Percentiles rank a stretch among this genome's conserved stretches.
Conservation (phyloP, 2,113 vertebrate genomes). For the Chaetura pelagica region DNA sequence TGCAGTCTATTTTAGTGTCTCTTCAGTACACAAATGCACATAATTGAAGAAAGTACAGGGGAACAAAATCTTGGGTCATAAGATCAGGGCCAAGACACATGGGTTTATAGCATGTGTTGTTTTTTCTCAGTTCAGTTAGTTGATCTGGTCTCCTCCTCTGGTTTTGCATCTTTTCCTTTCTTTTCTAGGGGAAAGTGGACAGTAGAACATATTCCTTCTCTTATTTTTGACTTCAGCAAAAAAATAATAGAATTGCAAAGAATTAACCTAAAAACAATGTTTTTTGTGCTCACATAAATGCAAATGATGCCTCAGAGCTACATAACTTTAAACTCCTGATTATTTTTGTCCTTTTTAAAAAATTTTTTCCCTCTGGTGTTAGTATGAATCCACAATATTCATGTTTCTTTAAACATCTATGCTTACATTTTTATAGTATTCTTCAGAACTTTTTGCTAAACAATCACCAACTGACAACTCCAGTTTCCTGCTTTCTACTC, state of each 20-base stretch:
- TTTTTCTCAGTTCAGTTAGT: neutral
- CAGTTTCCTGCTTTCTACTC: neutral
- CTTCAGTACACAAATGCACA: neutral
- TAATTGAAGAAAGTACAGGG: neutral
- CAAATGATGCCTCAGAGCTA: neutral
- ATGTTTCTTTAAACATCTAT: neutral
- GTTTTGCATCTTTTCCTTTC: neutral
- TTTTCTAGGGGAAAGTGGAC: neutral
- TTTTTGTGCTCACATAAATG: neutral
- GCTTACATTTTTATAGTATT: neutral
- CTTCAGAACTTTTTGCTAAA: neutral
- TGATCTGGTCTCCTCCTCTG: neutral
- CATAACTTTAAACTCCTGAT: neutral
- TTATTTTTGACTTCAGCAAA: neutral
- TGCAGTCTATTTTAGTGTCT: neutral
- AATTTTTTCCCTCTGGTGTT: neutral
- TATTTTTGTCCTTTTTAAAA: neutral
- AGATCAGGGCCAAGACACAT: neutral
- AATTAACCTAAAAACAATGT: neutral
- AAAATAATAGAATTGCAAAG: neutral
- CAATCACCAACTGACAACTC: neutral
- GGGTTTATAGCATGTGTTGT: fast-evolving
- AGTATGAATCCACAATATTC: neutral
- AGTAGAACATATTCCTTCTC: neutral
- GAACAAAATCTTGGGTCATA: neutral